Percentiles rank a stretch among this genome's conserved stretches.
Evolutionary conservation across 2,888 invertebrate genomes (phyloP).

Genomic region (Drosophila quasianomalipes): DNA sequence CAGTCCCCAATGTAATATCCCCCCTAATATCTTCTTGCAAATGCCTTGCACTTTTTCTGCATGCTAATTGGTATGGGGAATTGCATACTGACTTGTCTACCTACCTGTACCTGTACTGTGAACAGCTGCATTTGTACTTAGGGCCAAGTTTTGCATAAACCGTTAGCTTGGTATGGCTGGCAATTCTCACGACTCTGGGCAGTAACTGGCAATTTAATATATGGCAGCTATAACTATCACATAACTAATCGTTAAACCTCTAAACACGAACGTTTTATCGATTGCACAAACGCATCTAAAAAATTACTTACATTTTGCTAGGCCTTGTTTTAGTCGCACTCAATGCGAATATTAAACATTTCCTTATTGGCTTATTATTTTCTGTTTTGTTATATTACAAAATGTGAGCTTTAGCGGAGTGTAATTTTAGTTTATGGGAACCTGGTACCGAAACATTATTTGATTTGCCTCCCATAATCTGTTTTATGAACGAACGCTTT

Average conservation of each 20-base stretch:
- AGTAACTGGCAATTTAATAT: slow-evolving; percentile 55
- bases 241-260: slow-evolving; percentile 46
- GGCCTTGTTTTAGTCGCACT: slow-evolving; percentile 19
- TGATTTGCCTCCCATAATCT: not conserved
- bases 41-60: slow-evolving; percentile 74
- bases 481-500: not conserved
- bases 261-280: slow-evolving; percentile 57
- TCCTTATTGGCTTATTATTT: slow-evolving; percentile 31
- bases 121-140: slow-evolving; percentile 17
- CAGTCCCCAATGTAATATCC: slow-evolving; percentile 54
- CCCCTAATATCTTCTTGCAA: slow-evolving; percentile 59
- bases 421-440: not conserved
- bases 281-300: slow-evolving; percentile 30
- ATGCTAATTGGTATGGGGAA: slow-evolving; percentile 70
- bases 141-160: slow-evolving; percentile 64
- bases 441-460: not conserved
- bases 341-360: slow-evolving; percentile 34
- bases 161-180: slow-evolving; percentile 51
- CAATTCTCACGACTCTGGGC: slow-evolving; percentile 65
- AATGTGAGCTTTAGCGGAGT: not conserved
- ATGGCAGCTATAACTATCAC: slow-evolving; percentile 72
- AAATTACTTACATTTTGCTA: slow-evolving; percentile 11
- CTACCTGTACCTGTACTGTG: not conserved
- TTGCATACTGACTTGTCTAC: slow-evolving; percentile 10
- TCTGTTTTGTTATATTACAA: not conserved